Evolutionary conservation across 2,888 invertebrate species (phyloP).

Genomic region (Ariolimax columbianus): DNA sequence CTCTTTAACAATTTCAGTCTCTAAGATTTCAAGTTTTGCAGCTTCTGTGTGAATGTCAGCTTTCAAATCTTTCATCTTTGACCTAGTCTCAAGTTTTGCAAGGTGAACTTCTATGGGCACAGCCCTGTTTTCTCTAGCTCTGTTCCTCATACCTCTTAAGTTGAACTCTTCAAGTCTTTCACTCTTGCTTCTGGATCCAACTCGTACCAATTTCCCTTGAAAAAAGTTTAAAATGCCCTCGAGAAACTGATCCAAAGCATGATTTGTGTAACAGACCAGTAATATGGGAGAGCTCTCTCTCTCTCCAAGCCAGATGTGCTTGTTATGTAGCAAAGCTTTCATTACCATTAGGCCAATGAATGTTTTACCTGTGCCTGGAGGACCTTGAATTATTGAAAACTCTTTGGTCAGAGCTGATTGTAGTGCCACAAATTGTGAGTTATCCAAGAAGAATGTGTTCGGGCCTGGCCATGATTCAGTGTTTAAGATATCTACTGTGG

Average conservation of each 20-base stretch:
- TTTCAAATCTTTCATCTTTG: conserved; percentile 58
- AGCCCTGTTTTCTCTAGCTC: conserved; percentile 46
- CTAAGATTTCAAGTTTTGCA: conserved; percentile 59
- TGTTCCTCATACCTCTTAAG: conserved; percentile 47
- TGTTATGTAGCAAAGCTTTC: conserved; percentile 83
- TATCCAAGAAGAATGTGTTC: conserved; percentile 61
- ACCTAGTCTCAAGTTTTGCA: conserved; percentile 52
- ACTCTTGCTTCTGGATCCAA: conserved; percentile 73
- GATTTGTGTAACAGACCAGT: conserved; percentile 78
- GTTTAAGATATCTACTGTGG: conserved; percentile 15
- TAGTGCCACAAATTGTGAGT: conserved; percentile 72
- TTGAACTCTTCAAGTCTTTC: conserved; percentile 61
- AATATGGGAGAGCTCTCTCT: conserved; percentile 68
- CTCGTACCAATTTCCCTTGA: conserved; percentile 68
- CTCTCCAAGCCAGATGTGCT: conserved; percentile 72
- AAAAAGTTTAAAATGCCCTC: conserved; percentile 74
- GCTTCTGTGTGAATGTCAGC: conserved; percentile 59
- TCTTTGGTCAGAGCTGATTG: conserved; percentile 72
- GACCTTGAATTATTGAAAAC: conserved; percentile 81
- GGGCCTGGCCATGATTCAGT: conserved; percentile 63
- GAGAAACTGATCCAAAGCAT: conserved; percentile 78
- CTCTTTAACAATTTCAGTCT: conserved; percentile 66
- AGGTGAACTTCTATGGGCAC: conserved; percentile 53
- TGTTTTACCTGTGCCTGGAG: conserved; percentile 93
- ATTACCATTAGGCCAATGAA: conserved; percentile 88